phyloP scores from a whole-genome alignment of 2,113 vertebrate genomes.

The Triplophysa dalaica region DNA sequence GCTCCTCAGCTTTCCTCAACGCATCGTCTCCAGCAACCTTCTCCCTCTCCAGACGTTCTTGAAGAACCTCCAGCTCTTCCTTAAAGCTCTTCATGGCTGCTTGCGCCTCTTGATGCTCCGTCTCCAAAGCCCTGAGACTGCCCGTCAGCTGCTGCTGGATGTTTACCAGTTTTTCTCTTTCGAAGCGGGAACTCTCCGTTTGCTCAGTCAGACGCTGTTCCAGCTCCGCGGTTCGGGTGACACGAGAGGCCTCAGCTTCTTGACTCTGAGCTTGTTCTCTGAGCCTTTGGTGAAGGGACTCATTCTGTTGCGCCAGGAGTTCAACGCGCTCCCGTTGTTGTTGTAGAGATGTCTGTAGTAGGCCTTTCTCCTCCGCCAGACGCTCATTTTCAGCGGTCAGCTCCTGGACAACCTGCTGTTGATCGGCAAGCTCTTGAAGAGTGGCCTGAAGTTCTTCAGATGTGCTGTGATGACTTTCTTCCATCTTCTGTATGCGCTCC shows the following conservation, averaged over 20 bases:
- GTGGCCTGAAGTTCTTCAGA: slow-evolving; percentile 94
- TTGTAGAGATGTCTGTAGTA: slow-evolving; percentile 87
- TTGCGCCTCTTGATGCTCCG: slow-evolving; percentile 86
- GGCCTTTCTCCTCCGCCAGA: slow-evolving; percentile 84
- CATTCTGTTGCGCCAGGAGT: slow-evolving; percentile 87
- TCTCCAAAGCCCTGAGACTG: slow-evolving; percentile 84
- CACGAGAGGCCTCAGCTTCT: slow-evolving; percentile 72
- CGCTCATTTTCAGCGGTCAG: slow-evolving; percentile 92
- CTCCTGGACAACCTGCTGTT: slow-evolving; percentile 95
- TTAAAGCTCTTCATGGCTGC: slow-evolving; percentile 72
- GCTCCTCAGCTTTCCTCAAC: slow-evolving; percentile 76
- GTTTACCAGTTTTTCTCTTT: slow-evolving; percentile 91
- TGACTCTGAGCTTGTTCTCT: slow-evolving; percentile 81
- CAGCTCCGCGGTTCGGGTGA: slow-evolving; percentile 77
- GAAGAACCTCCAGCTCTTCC: slow-evolving; percentile 81
- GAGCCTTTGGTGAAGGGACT: slow-evolving; percentile 78
- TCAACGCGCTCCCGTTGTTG: slow-evolving; percentile 90
- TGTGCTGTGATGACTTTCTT: slow-evolving; percentile 94
- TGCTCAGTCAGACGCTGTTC: slow-evolving; percentile 86
- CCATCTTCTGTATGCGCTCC: slow-evolving; percentile 91
- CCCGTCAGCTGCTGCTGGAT: slow-evolving; percentile 95
- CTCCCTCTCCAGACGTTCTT: slow-evolving; percentile 75
- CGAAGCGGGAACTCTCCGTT: slow-evolving; percentile 86
- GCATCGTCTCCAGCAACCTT: slow-evolving; percentile 64
- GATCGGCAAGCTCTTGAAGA: slow-evolving; percentile 90